These are phyloP conservation scores for Propsilocerus akamusi DNA, from an alignment of 1,140 invertebrate genomes.

Conservation along the genomic window DNA sequence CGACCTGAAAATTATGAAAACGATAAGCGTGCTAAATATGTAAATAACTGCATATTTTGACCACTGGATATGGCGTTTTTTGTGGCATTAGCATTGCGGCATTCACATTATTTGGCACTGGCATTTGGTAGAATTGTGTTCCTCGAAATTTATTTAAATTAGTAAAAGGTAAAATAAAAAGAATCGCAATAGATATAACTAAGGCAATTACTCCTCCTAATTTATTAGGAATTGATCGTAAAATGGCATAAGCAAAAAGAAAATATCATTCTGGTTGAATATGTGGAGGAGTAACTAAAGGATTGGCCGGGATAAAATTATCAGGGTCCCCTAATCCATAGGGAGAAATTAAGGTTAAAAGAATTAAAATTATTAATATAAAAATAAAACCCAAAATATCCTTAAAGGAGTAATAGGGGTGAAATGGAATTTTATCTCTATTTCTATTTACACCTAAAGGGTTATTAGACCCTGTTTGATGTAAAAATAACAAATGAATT, in stretches of 20 bases:
- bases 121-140: slow-evolving; percentile 31
- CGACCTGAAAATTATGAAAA: too few species aligned
- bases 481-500: slow-evolving; percentile 35
- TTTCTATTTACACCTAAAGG: slow-evolving; percentile 33
- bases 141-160: slow-evolving; percentile 30
- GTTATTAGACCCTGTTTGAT: slow-evolving; percentile 35
- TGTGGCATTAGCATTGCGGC: too few species aligned
- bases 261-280: slow-evolving; percentile 64
- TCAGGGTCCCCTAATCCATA: slow-evolving; percentile 40
- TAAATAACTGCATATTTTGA: too few species aligned
- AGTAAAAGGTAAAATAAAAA: slow-evolving; percentile 31
- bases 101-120: too few species aligned
- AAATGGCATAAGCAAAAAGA: slow-evolving; percentile 53
- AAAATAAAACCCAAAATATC: slow-evolving; percentile 32
- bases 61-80: too few species aligned
- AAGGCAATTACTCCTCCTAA: slow-evolving; percentile 47
- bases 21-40: too few species aligned
- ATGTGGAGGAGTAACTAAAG: slow-evolving; percentile 44
- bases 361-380: slow-evolving; percentile 23
- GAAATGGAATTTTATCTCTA: slow-evolving; percentile 34
- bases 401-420: slow-evolving; percentile 34
- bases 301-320: slow-evolving; percentile 48
- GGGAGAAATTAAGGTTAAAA: slow-evolving; percentile 28
- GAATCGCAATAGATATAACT: slow-evolving; percentile 38
- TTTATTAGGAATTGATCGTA: slow-evolving; percentile 55